Base-by-base conservation (phyloP, 2,113 vertebrate species). In the Albula glossodonta region DNA sequence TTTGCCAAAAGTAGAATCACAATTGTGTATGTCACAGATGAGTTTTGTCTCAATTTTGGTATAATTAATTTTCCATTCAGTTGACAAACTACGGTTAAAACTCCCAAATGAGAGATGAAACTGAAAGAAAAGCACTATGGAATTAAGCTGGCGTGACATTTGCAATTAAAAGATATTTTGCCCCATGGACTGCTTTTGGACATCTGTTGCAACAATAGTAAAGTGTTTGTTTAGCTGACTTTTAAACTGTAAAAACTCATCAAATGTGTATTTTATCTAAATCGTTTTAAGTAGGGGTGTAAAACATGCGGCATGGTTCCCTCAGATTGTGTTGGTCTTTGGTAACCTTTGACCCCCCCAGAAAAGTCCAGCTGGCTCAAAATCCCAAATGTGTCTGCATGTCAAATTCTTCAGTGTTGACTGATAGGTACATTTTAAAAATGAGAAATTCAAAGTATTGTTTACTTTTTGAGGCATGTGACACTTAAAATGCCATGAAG, bases 181-280 rank as follows among this genome's bases (percentile, higher is more conserved):
- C 74, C 11, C 74, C 74, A 9, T 31, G 41, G 74, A 48, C n/a
- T 74, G 70, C 22, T 9, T 25, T 31, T 49, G 31, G 78, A 49
- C 78, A 79, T 48, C 78, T 79, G 78, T 79, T 50, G 49, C 25
- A 49, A 50, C 13, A 17, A 31, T 79, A 79, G 13, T 11, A 48
- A 17, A 49, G 41, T 79, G 78, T 49, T 79, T 78, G 74, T 79
- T 79, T 48, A 79, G 78, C 31, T 79, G 78, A 79, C 41, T 15
- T 79, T 79, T 79, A 79, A 78, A 49, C 78, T 79, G 78, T 50
- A 25, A 74, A 74, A 74, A 74, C 22, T 31, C 22, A 22, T 31
- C n/a, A 31, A 74, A 74, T 31, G 70, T 74, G 25, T 74, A 22
- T 74, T 74, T 74, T n/a, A 74, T 74, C n/a, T 74, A 8, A 74